Base-by-base conservation (phyloP, 2,888 invertebrate genomes). In the Asteroscopus sphinx region DNA sequence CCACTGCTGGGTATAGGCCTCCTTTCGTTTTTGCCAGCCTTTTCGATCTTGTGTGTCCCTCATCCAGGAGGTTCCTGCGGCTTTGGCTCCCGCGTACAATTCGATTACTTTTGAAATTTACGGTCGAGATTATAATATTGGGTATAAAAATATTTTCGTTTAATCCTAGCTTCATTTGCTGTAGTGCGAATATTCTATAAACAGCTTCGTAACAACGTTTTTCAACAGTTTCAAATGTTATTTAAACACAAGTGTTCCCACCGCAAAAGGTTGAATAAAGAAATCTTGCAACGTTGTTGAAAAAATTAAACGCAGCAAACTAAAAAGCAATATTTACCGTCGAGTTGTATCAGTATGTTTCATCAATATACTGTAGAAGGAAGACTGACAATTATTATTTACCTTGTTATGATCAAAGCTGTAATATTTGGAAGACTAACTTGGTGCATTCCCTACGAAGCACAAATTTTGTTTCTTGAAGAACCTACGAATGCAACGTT, bases 171-270 rank as follows among this genome's bases (percentile, higher is more conserved):
- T 8, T 25, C 8, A 35, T 28, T 36, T 28, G 16, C 36, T 28
- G n/a, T 16, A 17, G 15, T 41, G 41, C 15, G 11, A 8, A 30
- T 13, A 21, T 30, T 12, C 13, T 6, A 13, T 21, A 21, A 21
- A 39, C 30, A 12, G 5, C 1, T 21, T n/a, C 17, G 9, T 28
- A 33, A 7, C 21, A 12, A 45, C 28, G 42, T 52, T 54, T 36
- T 52, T 35, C 44, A 65, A 68, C 55, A 51, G 17, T 49, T 61
- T 30, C 7, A 16, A 63, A 36, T 63, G 68, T 67, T 68, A 39
- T 75, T 39, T 26, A 58, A 67, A 63, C 52, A 60, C 33, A 35
- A 40, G 30, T 28, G 37, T 21, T 55, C 39, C 35, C 26, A 41
- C 11, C 3, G n/a, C 41, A 33, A 11, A 32, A 7, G 6, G 17